Base-by-base conservation (phyloP, 2,113 vertebrate genomes). In the Rynchops niger region DNA sequence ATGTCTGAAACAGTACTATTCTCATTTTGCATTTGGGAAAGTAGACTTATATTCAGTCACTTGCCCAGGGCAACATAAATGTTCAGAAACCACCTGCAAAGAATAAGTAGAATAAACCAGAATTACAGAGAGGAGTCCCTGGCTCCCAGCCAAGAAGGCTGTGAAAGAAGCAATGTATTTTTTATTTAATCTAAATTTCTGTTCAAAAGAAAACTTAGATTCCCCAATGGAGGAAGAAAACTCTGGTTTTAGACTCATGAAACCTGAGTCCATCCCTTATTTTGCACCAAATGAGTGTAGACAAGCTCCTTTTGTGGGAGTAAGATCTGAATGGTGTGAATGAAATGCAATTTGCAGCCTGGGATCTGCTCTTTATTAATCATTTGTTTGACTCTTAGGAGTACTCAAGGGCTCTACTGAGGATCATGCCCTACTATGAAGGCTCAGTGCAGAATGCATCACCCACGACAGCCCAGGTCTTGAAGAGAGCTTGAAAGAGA, bases 101-200 rank as follows among this genome's bases (percentile, higher is more conserved):
- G 88, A 92, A 90, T 92, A 96, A 95, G 42, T 21, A 95, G 62
- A 86, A 72, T 86, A 95, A 77, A 76, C 29, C 74, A 88, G 80
- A 96, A 90, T 88, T 94, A 83, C 55, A 62, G 88, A 92, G 58
- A 71, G 32, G 50, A 78, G 22, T 71, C 50, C 20, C 9, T 97
- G 96, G 82, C 32, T 86, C 18, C 58, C 45, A 94, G 74, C 71
- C 95, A 96, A 88, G 58, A 71, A 84, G 55, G 20, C 56, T 94
- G 97, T 92, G 82, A 94, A 95, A 96, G 71, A 32, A 95, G 63
- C 67, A 74, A 90, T 90, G 79, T 90, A 97, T 83, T 93, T 97
- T 95, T 93, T 92, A 92, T 97, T 93, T 94, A 92, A 97, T 90
- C 71, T 93, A 88, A 96, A 95, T 90, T 94, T 97, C 85, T 95